Conservation (phyloP, 2,888 invertebrate species). For the Gymnocheta viridis region DNA sequence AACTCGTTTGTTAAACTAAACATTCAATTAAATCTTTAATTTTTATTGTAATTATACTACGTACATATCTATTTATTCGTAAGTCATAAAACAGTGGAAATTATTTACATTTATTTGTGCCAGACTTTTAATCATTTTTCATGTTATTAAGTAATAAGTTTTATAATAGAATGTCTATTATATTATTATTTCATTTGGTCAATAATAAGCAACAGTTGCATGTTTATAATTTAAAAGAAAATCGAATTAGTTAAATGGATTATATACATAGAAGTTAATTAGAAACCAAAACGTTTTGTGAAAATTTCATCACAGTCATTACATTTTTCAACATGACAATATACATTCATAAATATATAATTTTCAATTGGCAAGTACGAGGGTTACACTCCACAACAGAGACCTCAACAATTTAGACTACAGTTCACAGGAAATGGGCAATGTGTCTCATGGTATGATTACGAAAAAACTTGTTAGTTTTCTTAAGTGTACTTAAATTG, state of each 20-base stretch:
- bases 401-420: no score
- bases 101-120: neutral
- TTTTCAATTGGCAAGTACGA: no score
- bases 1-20: neutral
- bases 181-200: constrained; percentile 9
- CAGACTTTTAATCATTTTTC: constrained; percentile 22
- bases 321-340: neutral
- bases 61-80: no score
- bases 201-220: constrained; percentile 27
- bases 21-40: neutral
- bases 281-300: neutral
- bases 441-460: no score
- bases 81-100: neutral
- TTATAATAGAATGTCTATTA: neutral
- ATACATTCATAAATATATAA: no score
- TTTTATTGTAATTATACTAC: neutral
- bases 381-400: no score
- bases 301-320: neutral
- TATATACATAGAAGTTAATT: neutral
- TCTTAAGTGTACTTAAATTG: no score
- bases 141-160: constrained; percentile 1
- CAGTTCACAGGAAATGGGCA: no score
- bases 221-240: constrained; percentile 15
- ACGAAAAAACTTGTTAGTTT: no score
- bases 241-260: neutral